Base-by-base conservation (phyloP, 1,140 invertebrate species). In the Amphibalanus amphitrite region DNA sequence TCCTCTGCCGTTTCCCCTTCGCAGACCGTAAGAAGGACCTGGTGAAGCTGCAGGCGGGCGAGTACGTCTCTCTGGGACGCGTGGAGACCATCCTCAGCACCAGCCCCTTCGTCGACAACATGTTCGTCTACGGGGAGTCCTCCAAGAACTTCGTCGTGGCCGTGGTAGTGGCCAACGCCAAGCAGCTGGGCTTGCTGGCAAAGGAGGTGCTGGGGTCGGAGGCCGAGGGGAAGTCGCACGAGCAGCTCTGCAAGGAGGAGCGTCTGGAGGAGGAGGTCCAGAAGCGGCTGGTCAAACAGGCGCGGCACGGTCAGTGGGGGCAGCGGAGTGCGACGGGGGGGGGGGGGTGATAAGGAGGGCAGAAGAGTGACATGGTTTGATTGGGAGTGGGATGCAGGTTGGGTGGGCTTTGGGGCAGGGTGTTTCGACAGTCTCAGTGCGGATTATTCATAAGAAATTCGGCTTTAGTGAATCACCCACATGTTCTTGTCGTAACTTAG, bases 1-100 rank as follows among this genome's bases (percentile, higher is more conserved):
- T n/a, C n/a, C n/a, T n/a, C n/a, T n/a, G n/a, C n/a, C n/a, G n/a
- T 38, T 15, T 38, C 33, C 15, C 72, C 65, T 67, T 76, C 80
- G 23, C 74, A 92, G 94, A 98, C 82, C 91, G 96, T 73, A 98
- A 97, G 82, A 99, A 99, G 81, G 96, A 99, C 83, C 84, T 99
- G 72, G 93, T 99, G 15, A 99, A 99, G 82, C 82, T 98, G 15
- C 94, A 98, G 82, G 88, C 92, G 30, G 97, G 97, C 69, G 97
- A 99, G 83, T 99, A 98, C 79, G 92, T 97, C 0, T 95, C 92
- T 26, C 82, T 97, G 68, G 92, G 93, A 65, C 94, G 94, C 82
- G 92, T 97, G 17, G 87, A 92, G 81, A 86, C 94, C 0, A 90
- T 93, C 78, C 81, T 98, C 74, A 96, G 97, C 80, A 73, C 73